A percentile compares a stretch with the other conserved stretches of the same genome.
Conservation (phyloP, 1,140 invertebrate genomes). For the Platyura marginata region DNA sequence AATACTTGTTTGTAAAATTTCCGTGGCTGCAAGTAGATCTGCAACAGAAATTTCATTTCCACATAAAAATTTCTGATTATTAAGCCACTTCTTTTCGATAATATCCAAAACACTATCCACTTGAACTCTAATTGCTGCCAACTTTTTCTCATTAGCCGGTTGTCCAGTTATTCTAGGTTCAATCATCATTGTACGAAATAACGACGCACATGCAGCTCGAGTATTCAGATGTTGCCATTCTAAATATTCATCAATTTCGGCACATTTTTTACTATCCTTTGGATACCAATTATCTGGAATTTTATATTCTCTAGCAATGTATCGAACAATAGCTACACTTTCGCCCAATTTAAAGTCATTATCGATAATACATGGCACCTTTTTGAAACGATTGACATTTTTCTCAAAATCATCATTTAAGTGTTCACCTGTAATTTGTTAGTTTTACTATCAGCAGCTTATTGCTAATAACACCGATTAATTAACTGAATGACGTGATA, state of each 20-base stretch:
- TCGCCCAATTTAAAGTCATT: slow-evolving; percentile 60
- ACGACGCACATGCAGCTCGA: slow-evolving; percentile 42
- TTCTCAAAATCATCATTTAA: slow-evolving; percentile 42
- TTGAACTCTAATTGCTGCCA: background rate
- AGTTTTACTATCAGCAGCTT: no score
- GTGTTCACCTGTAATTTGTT: slow-evolving; percentile 45
- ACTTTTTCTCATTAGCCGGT: slow-evolving; percentile 9
- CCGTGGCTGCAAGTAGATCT: background rate
- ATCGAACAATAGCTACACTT: slow-evolving; percentile 46
- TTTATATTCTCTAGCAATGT: slow-evolving; percentile 28
- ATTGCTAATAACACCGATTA: no score
- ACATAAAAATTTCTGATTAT: no score
- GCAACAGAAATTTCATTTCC: no score
- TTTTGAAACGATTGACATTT: slow-evolving; percentile 52
- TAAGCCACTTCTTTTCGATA: no score
- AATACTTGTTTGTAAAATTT: background rate
- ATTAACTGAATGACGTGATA: no score
- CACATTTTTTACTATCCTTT: slow-evolving; percentile 37
- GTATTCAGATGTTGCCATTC: slow-evolving; percentile 74
- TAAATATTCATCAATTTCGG: slow-evolving; percentile 63
- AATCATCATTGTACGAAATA: slow-evolving; percentile 41
- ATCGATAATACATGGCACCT: slow-evolving; percentile 54
- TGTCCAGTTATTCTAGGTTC: slow-evolving; percentile 28
- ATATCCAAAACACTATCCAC: background rate
- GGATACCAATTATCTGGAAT: slow-evolving; percentile 57